Evolutionary conservation across 1,140 invertebrate genomes (phyloP), one percentile per base, ranked within the genome.

Genomic region (Rhopalosiphum padi): DNA sequence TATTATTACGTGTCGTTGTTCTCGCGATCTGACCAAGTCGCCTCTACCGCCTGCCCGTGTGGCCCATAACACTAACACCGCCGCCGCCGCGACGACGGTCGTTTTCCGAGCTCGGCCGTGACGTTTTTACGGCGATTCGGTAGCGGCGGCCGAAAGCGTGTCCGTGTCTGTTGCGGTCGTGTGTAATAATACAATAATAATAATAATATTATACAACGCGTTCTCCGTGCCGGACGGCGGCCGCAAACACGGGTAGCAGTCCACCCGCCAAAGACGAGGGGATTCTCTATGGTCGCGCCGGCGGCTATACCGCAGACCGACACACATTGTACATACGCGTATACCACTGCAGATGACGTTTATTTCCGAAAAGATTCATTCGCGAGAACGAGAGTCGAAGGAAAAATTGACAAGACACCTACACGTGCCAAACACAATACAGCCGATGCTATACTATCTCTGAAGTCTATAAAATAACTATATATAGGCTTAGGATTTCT

Each of bases 91-190:
- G 41, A 41, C 41, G 41, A 23, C 11, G 30, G 30, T 30, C 30
- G 60, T n/a, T 30, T 68, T 11, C 3, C 3, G 60, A n/a, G 60
- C 55, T 60, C 55, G 8, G 55, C 55, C 55, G 22, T 85, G 83
- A 85, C 83, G 83, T 85, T 43, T 85, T 85, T 85, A 85, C 37
- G 8, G 83, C 83, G 83, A 37, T 85, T 37, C 83, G 83, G 83
- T 85, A 85, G 83, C 83, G 35, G 23, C 7, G 37, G 83, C 83
- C 23, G 82, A 35, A 35, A 83, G 1, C 35, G 82, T 41, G 21
- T 35, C n/a, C n/a, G 5, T 35, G 22, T 83, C 18, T 82, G 37
- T 30, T 41, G 82, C 21, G 82, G 37, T 41, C 82, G 35, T 22
- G 77, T 83, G 37, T 41, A 41, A 41, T 37, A 83, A 23, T 41